Base-by-base conservation (phyloP, 2,888 invertebrate species). In the Apodemia hepburni region DNA sequence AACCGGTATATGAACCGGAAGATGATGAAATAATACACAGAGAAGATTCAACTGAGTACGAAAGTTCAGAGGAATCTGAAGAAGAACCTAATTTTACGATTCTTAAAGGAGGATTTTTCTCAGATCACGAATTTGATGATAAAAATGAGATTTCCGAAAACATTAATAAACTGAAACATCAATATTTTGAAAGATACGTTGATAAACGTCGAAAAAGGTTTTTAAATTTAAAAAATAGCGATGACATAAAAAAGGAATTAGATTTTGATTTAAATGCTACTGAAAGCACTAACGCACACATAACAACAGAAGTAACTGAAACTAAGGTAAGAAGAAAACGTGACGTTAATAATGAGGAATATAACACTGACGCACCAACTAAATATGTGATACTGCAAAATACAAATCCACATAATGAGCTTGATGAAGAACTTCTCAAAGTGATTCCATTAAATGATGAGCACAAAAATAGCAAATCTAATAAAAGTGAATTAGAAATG, bases 1-100 rank as follows among this genome's bases (percentile, higher is more conserved):
- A 90, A 73, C 91, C 90, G n/a, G 87, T 87, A 0, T 90, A 89
- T 61, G 89, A 89, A 69, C 89, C 89, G 4, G 89, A 90, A 73
- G 84, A 83, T 49, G 84, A 82, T 47, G 89, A 87, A 49, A 69
- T 85, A 18, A 66, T 84, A 0, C 82, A 81, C 38, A 71, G 72
- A 62, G 84, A 83, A 29, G 85, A 85, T 59, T 76, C 76, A 2
- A 73, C 80, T 1, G 86, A 89, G 64, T 85, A 86, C 58, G 81
- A 84, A 65, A 78, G 84, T 58, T 75, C 80, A 4, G 75, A 70
- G 60, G 83, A 85, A 65, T 70, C 72, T 33, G 80, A 82, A 70
- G 81, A 82, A 47, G 68, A 82, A 12, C 75, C 84, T 33, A 82
- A 87, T 64, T 69, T 83, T 0, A 88, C 90, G n/a, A 74, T 91